Evolutionary conservation across 2,797 vertebrate genomes (phyloP), one percentile per base, ranked within the genome.

Genomic region (Avahi laniger): DNA sequence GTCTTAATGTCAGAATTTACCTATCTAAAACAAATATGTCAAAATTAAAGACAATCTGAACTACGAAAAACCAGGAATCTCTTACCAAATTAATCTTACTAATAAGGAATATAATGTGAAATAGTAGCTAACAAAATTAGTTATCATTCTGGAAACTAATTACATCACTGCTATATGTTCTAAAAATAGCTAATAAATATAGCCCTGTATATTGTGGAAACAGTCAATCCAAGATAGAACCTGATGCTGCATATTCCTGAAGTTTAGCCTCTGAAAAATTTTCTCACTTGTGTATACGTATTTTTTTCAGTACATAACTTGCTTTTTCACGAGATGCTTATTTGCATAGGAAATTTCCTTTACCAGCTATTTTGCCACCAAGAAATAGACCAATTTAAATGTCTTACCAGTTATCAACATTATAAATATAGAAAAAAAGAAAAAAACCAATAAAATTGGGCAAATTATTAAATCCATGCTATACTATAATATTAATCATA

Each of bases 31-130:
- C 75, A 95, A 67, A 78, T 35, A 35, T 0, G 72, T 54, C 33
- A 82, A 89, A 89, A 92, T 82, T 76, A 91, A 96, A 91, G 78
- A 78, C 24, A 88, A 5, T 80, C 46, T 97, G 33, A 91, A 80
- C 43, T 81, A 52, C 50, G 30, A 88, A 79, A 91, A 93, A 72
- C 12, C 54, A 94, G 22, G 3, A 78, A 38, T 76, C 38, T 95
- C 33, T 65, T 87, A 38, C 50, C 72, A 91, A 91, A 95, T 81
- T 63, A 61, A 63, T 73, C 59, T 69, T 61, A 70, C n/a, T 59
- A 89, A 81, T 67, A 81, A 35, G 30, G 28, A 24, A 59, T 52
- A 65, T 70, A 91, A 70, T 75, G 26, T 83, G 50, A 81, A 94
- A 72, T 65, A 78, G n/a, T 50, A 82, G 41, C 50, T 88, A 91